Evolutionary conservation across 2,113 vertebrate genomes (phyloP).

Genomic region (Micromys minutus): DNA sequence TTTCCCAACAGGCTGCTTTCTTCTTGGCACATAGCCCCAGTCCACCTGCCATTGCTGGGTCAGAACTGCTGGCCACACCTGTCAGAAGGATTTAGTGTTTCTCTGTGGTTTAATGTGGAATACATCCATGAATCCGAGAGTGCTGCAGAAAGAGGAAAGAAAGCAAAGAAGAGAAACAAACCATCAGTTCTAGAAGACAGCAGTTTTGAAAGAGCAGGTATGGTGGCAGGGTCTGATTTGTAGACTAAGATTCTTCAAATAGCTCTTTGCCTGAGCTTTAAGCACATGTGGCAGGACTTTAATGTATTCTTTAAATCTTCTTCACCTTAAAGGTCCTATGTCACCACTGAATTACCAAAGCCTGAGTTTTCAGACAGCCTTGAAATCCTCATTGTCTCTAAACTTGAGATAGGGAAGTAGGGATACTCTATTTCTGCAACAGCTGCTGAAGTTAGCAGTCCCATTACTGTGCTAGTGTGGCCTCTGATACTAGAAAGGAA

Average conservation of each 20-base stretch:
- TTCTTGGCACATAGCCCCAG: slow-evolving; percentile 94
- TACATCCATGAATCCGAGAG: slow-evolving; percentile 75
- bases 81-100: slow-evolving; percentile 95
- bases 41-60: slow-evolving; percentile 94
- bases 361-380: not conserved
- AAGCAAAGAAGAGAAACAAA: slow-evolving; percentile 81
- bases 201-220: slow-evolving; percentile 86
- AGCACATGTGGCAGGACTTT: not conserved
- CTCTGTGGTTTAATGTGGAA: slow-evolving; percentile 91
- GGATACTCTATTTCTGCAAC: not conserved
- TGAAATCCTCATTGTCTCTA: not conserved
- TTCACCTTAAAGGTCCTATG: not conserved
- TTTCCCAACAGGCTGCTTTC: slow-evolving; percentile 88
- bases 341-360: not conserved
- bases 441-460: not conserved
- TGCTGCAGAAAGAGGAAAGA: slow-evolving; percentile 84
- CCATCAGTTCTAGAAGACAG: slow-evolving; percentile 71
- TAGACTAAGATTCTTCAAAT: not conserved
- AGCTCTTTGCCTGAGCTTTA: not conserved
- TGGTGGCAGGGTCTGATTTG: not conserved
- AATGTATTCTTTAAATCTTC: not conserved
- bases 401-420: not conserved
- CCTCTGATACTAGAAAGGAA: not conserved
- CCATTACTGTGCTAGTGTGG: not conserved
- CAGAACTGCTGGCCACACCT: slow-evolving; percentile 99